These are phyloP conservation scores for Labrus mixtus DNA, from an alignment of 2,113 vertebrate species.

Conservation along the genomic window DNA sequence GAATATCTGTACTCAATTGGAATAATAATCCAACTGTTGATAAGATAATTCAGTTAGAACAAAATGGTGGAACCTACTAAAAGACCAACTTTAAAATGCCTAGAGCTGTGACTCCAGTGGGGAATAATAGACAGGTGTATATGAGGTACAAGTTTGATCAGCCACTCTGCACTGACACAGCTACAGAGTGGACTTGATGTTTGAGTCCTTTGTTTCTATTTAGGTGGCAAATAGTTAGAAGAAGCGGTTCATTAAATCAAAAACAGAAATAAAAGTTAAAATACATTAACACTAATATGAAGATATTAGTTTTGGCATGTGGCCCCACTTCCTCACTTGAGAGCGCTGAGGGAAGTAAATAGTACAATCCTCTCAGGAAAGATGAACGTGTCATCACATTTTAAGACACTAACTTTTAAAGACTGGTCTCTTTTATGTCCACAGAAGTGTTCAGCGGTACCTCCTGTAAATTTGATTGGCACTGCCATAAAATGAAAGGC, in stretches of 20 bases:
- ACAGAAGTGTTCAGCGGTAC: slow-evolving; percentile 39
- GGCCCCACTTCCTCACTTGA: slow-evolving; percentile 38
- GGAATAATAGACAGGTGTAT: neutral
- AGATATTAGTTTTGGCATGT: slow-evolving; percentile 26
- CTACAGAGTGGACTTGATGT: neutral
- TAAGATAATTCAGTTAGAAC: neutral
- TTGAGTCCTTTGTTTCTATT: slow-evolving; percentile 1
- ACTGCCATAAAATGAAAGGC: slow-evolving; percentile 48
- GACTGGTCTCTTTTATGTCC: slow-evolving; percentile 38
- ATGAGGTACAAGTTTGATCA: neutral
- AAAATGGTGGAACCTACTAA: neutral
- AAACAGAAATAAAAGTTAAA: slow-evolving; percentile 12
- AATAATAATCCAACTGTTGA: no score
- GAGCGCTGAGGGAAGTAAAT: slow-evolving; percentile 38
- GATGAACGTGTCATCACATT: slow-evolving; percentile 68
- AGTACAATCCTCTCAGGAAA: slow-evolving; percentile 49
- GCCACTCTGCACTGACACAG: neutral
- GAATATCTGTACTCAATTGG: no score
- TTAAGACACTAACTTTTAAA: slow-evolving; percentile 48
- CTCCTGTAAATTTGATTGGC: slow-evolving; percentile 64
- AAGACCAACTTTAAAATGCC: neutral
- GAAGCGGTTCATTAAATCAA: slow-evolving; percentile 16
- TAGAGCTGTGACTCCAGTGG: neutral
- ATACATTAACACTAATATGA: slow-evolving; percentile 26
- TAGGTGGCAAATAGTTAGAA: slow-evolving; percentile 4